Evolutionary conservation across 2,797 vertebrate species (phyloP), one percentile per base, ranked within the genome.

Genomic region (Anabacerthia variegaticeps): DNA sequence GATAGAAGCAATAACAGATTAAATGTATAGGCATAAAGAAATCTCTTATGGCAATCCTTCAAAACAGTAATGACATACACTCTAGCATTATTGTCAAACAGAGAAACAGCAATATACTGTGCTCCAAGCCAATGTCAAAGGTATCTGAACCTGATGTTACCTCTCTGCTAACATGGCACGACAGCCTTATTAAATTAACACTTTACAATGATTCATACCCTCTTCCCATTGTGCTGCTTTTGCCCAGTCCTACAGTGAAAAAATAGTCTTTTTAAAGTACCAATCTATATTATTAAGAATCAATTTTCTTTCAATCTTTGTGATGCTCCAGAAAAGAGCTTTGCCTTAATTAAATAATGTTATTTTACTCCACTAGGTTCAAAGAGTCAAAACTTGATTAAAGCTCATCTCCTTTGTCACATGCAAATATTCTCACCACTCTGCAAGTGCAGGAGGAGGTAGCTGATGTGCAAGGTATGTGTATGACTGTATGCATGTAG

Each of bases 321-420:
- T 39, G 74, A 85, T 93, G 77, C 63, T 78, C 67, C 75, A 59
- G 75, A 93, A 89, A 90, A 85, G 72, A 96, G 78, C 63, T 89
- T 78, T 43, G 79, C 92, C 27, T 90, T 85, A 95, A 95, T 95
- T 74, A 84, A 89, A 93, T 88, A 96, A 95, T 43, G 73, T 43
- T 85, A 62, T 73, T 93, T 77, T 85, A 81, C 37, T 32, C 77
- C 39, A 83, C 82, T 86, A 85, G 27, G 46, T 88, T 93, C 84
- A 92, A 74, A 93, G 83, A 95, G 43, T 32, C 49, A 89, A 94
- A 97, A 94, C 41, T 73, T 90, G 92, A 96, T 95, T 95, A 91
- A 49, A 96, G 76, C 89, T 74, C 79, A 11, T 58, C 85, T 95
- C 39, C 23, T 89, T 94, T 91, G 59, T 93, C 73, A 72, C 22